These are phyloP conservation scores for Cydia splendana DNA, from an alignment of 1,140 invertebrate genomes.

Conservation along the genomic window DNA sequence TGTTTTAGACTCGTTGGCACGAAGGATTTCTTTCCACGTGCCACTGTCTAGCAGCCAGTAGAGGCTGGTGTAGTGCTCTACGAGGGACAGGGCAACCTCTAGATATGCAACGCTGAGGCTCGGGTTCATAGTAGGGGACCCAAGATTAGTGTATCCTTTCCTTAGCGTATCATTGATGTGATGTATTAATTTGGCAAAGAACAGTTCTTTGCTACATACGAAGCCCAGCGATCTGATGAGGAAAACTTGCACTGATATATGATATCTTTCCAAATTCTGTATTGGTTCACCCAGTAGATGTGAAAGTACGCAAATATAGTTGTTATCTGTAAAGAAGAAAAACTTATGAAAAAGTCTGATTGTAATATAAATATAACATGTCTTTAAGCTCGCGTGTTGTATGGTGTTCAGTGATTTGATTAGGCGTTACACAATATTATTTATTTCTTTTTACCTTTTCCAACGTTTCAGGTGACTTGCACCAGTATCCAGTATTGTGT, in stretches of 20 bases:
- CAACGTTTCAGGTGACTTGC: no score
- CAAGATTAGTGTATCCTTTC: slow-evolving; percentile 54
- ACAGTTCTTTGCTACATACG: slow-evolving; percentile 53
- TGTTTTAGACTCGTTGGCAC: slow-evolving; percentile 57
- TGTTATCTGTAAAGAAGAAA: slow-evolving; percentile 16
- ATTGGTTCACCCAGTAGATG: slow-evolving; percentile 50
- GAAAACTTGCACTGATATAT: slow-evolving; percentile 69
- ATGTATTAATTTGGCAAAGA: slow-evolving; percentile 59
- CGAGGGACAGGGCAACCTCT: slow-evolving; percentile 59
- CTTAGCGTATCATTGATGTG: slow-evolving; percentile 51
- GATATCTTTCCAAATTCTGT: slow-evolving; percentile 47
- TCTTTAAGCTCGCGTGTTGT: no score
- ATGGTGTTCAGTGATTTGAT: no score
- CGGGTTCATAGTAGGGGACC: slow-evolving; percentile 49
- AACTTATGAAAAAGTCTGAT: no score
- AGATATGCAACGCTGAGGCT: slow-evolving; percentile 66
- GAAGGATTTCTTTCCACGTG: slow-evolving; percentile 65
- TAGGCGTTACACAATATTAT: no score
- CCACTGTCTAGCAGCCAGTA: slow-evolving; percentile 61
- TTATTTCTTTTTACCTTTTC: no score
- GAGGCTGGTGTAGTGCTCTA: slow-evolving; percentile 60
- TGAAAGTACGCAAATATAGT: slow-evolving; percentile 40
- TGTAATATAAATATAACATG: no score
- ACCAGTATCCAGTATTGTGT: no score
- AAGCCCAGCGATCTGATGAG: slow-evolving; percentile 57